Percentiles rank a stretch among this genome's conserved stretches.
These are phyloP conservation scores for Mythimna albipuncta DNA, from an alignment of 2,888 invertebrate genomes.

Conservation along the genomic window DNA sequence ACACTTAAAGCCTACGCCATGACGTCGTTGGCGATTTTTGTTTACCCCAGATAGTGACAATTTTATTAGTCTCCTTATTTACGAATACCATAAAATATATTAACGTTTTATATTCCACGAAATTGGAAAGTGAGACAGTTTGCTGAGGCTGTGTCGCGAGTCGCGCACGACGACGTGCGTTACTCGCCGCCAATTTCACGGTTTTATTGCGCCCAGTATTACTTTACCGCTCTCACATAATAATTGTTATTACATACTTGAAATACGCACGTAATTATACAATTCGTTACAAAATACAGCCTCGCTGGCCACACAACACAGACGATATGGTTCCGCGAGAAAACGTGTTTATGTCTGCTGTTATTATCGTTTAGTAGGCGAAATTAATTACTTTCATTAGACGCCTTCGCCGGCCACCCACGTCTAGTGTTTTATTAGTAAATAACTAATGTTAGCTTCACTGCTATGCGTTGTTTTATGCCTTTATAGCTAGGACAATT, in stretches of 20 bases:
- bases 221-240: constrained; percentile 67
- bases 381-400: constrained; percentile 61
- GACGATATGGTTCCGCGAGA: constrained; percentile 30
- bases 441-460: constrained; percentile 5
- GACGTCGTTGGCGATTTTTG: constrained; percentile 52
- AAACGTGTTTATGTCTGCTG: constrained; percentile 36
- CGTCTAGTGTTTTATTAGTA: constrained; percentile 31
- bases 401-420: constrained; percentile 50
- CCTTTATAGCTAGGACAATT: background rate
- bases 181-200: constrained; percentile 71
- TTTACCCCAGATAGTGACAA: constrained; percentile 62
- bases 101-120: constrained; percentile 74
- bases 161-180: constrained; percentile 37
- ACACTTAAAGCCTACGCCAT: constrained; percentile 33
- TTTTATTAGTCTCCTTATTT: constrained; percentile 69
- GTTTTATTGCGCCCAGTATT: constrained; percentile 70
- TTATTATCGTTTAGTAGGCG: constrained; percentile 42
- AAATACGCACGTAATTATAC: constrained; percentile 62
- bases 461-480: background rate
- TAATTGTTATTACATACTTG: constrained; percentile 67
- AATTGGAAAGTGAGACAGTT: constrained; percentile 78
- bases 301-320: constrained; percentile 18
- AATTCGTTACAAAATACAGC: constrained; percentile 58
- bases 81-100: constrained; percentile 70
- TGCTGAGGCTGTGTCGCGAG: constrained; percentile 54